Percentiles rank a stretch among this genome's conserved stretches.
These are phyloP conservation scores for Sardina pilchardus DNA, from an alignment of 2,113 vertebrate genomes.

Conservation along the genomic window DNA sequence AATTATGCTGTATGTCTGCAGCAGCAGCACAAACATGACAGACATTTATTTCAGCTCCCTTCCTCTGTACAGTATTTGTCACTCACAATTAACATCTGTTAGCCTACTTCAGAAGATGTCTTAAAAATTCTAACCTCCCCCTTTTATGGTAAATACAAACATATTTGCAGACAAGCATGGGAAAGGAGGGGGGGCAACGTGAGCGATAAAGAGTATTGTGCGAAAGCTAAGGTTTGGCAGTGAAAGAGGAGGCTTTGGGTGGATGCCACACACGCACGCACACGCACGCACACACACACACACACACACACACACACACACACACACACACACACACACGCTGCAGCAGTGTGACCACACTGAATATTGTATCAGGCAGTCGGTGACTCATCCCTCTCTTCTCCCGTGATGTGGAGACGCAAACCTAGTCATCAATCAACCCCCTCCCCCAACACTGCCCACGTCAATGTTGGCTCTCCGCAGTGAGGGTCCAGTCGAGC, in stretches of 20 bases:
- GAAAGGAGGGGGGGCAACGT: neutral
- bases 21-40: neutral
- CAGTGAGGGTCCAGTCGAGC: constrained; percentile 42
- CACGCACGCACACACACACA: neutral
- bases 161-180: neutral
- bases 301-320: neutral
- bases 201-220: neutral
- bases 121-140: neutral
- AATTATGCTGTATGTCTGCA: neutral
- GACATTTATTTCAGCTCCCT: neutral
- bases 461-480: constrained; percentile 49
- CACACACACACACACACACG: neutral
- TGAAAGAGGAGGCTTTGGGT: neutral
- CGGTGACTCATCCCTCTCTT: constrained; percentile 73
- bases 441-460: constrained; percentile 42
- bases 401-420: constrained; percentile 60
- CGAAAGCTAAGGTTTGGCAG: neutral
- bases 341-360: constrained; percentile 53
- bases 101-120: neutral
- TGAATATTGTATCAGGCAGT: constrained; percentile 63
- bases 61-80: neutral
- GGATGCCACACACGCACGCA: neutral
- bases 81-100: neutral
- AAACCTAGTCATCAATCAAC: constrained; percentile 68
- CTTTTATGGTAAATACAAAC: neutral